A percentile compares a stretch with the other conserved stretches of the same genome.
phyloP scores from a whole-genome alignment of 1,140 invertebrate species.

The Drosophila repletoides region DNA sequence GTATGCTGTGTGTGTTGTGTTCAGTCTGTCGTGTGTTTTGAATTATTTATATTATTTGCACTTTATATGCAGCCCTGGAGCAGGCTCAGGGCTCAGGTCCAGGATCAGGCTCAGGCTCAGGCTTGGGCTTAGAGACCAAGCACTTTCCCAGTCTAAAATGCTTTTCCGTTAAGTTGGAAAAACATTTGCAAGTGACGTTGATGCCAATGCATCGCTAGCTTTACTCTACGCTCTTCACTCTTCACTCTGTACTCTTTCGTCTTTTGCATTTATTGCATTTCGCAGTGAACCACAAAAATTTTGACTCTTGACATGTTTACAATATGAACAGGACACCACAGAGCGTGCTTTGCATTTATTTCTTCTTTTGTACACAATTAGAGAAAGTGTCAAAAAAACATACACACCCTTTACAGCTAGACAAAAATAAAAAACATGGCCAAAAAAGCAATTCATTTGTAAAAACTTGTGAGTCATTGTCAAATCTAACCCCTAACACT shows the following conservation, averaged over 20 bases:
- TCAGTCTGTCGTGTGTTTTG: constrained; percentile 54
- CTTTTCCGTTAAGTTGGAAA: constrained; percentile 31
- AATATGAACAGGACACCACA: constrained; percentile 3
- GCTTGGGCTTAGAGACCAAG: too few species aligned
- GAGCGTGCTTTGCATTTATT: background rate
- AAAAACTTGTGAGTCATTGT: constrained; percentile 58
- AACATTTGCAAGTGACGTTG: constrained; percentile 56
- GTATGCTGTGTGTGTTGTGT: constrained; percentile 1
- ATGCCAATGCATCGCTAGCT: constrained; percentile 32
- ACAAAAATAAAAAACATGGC: background rate
- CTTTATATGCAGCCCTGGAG: constrained; percentile 58
- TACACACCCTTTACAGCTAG: constrained; percentile 21
- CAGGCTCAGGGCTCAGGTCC: background rate
- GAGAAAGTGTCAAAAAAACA: constrained; percentile 60
- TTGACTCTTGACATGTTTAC: constrained; percentile 64
- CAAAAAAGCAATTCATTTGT: constrained; percentile 46
- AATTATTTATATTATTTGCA: constrained; percentile 78
- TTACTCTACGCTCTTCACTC: too few species aligned
- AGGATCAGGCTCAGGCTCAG: constrained; percentile 11
- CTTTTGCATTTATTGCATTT: constrained; percentile 51
- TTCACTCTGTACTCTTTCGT: constrained; percentile 10
- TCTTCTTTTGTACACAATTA: constrained; percentile 48
- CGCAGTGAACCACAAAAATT: constrained; percentile 40
- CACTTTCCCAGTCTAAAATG: constrained; percentile 21
- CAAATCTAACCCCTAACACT: constrained; percentile 25